phyloP scores from a whole-genome alignment of 2,113 vertebrate species.

The Camelus dromedarius region DNA sequence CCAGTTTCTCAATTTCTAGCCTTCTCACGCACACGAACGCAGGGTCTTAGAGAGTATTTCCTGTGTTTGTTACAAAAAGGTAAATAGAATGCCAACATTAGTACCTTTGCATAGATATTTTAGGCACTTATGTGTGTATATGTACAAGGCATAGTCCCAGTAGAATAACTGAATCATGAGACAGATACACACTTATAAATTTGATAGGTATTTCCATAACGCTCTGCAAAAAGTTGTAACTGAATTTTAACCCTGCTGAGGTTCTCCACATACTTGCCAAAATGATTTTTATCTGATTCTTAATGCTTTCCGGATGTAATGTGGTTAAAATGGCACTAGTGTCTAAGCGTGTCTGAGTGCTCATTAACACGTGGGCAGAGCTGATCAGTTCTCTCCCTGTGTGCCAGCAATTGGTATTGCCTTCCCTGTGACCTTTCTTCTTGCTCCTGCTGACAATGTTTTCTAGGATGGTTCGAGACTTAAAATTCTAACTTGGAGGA shows the following conservation, averaged over 20 bases:
- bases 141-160: background rate
- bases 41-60: background rate
- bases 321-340: background rate
- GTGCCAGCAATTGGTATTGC: background rate
- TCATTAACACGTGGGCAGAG: background rate
- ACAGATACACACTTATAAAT: background rate
- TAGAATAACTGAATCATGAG: background rate
- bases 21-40: background rate
- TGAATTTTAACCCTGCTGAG: background rate
- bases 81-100: background rate
- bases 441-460: background rate
- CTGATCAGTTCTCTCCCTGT: background rate
- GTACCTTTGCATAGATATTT: background rate
- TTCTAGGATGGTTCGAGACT: background rate
- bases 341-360: background rate
- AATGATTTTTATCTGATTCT: background rate
- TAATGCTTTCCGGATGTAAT: background rate
- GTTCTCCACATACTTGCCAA: background rate
- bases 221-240: background rate
- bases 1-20: background rate
- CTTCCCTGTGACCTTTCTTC: background rate
- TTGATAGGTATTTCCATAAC: background rate
- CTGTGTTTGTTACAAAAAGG: background rate
- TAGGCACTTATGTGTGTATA: background rate
- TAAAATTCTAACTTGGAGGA: background rate